A percentile compares a stretch with the other conserved stretches of the same genome.
These are phyloP conservation scores for Entosphenus tridentatus DNA, from an alignment of 2,113 vertebrate genomes.

Conservation along the genomic window DNA sequence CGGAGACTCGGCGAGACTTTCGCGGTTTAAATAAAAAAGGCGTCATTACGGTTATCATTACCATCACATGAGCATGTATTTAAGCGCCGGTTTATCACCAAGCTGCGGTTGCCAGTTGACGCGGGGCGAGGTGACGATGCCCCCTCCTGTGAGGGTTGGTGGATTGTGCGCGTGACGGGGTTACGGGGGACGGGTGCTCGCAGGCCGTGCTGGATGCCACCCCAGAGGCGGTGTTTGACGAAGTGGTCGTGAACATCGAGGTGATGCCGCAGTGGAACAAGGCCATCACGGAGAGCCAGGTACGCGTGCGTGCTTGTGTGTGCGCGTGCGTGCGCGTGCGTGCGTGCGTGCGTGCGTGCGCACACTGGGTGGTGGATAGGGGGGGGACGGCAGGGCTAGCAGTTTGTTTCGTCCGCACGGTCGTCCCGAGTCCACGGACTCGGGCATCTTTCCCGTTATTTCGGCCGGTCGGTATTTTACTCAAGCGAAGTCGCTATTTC, in stretches of 20 bases:
- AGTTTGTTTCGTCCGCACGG: no score
- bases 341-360: neutral
- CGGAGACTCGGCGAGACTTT: no score
- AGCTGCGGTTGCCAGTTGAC: no score
- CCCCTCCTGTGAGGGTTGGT: no score
- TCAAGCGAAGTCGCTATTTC: no score
- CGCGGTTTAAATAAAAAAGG: no score
- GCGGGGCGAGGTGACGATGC: no score
- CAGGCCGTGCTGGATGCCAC: neutral
- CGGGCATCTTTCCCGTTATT: neutral
- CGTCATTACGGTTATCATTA: no score
- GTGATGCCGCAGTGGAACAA: neutral
- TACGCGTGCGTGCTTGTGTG: neutral
- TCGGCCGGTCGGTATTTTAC: neutral
- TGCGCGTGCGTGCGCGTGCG: neutral
- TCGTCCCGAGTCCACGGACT: no score
- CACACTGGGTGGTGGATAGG: neutral
- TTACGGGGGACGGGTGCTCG: neutral
- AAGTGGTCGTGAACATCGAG: constrained; percentile 4
- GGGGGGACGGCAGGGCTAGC: neutral
- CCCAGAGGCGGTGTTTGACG: neutral
- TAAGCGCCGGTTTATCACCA: no score
- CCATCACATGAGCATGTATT: no score
- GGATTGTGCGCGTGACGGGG: no score
- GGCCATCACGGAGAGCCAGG: constrained; percentile 11